Percentiles rank a stretch among this genome's conserved stretches.
Conservation (phyloP, 2,113 vertebrate species). For the Garra rufa region DNA sequence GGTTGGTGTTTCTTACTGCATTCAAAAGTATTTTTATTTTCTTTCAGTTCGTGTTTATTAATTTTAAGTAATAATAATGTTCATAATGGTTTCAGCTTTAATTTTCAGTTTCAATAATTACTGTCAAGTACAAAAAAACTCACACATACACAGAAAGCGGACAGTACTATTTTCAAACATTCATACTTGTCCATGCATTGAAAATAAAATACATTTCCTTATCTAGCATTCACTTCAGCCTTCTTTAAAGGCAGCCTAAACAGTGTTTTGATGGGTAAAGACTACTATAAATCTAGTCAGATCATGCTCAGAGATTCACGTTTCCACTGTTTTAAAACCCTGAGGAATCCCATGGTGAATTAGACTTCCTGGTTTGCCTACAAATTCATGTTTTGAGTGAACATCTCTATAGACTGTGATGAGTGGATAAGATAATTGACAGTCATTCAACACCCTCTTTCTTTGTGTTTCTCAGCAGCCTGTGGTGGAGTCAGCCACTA, state of each 20-base stretch:
- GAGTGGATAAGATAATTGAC: background rate
- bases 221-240: background rate
- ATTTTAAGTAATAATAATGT: no score
- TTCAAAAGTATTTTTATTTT: no score
- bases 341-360: background rate
- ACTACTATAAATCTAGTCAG: background rate
- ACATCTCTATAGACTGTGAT: background rate
- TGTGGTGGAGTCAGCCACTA: background rate
- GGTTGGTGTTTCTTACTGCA: conserved; percentile 32
- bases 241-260: background rate
- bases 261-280: background rate
- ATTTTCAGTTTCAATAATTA: no score
- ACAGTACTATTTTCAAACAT: background rate
- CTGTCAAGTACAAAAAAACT: background rate
- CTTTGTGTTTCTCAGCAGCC: conserved; percentile 13
- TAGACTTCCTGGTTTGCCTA: conserved; percentile 11
- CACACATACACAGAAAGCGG: background rate
- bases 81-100: background rate
- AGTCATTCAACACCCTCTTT: background rate
- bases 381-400: background rate
- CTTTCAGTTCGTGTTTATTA: background rate
- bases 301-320: background rate
- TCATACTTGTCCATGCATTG: background rate
- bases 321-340: background rate
- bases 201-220: background rate